Base-by-base conservation (phyloP, 2,797 vertebrate genomes). In the Bradypodion ventrale region DNA sequence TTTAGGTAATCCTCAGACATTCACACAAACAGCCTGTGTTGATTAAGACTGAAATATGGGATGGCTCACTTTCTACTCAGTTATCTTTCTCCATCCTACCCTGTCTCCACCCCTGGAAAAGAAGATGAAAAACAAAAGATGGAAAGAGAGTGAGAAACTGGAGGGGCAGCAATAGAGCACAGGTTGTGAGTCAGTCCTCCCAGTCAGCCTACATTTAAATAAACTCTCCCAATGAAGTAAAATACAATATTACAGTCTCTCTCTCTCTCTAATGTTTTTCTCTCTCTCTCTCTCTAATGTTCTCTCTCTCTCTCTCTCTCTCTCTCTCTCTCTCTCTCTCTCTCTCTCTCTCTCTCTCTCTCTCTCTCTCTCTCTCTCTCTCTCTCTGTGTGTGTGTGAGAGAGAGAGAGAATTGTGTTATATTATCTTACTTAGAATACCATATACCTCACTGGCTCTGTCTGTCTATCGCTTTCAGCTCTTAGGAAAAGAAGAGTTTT, bases 21-120 rank as follows among this genome's bases (percentile, higher is more conserved):
- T 94, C 91, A 93, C 90, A 93, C 93, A 76, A 70, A 75, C 52
- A 46, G n/a, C 0, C 0, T 93, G 89, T 90, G 93, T 94, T 90
- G 94, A 93, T 87, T 79, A 91, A 93, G 92, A 91, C 56, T 89
- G 95, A 94, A 95, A 96, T 93, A 90, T 78, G 90, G 96, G 94
- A 93, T 91, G 68, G 75, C 91, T 92, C 32, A 1, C 91, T 73
- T 60, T 75, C 92, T 21, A 15, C 84, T 85, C 85, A 23, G 60
- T 56, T n/a, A 68, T 46, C 29, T 19, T 46, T 65, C 56, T 44
- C n/a, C 2, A 75, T 2, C 3, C 40, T 8, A 5, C 59, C 63
- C 23, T 77, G 68, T 10, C 70, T 32, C 72, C 80, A n/a, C 84
- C 72, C 44, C 5, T 27, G n/a, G 3, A 87, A 56, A 23, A 65